Conservation (phyloP, 2,797 vertebrate genomes). For the Mus spretus region DNA sequence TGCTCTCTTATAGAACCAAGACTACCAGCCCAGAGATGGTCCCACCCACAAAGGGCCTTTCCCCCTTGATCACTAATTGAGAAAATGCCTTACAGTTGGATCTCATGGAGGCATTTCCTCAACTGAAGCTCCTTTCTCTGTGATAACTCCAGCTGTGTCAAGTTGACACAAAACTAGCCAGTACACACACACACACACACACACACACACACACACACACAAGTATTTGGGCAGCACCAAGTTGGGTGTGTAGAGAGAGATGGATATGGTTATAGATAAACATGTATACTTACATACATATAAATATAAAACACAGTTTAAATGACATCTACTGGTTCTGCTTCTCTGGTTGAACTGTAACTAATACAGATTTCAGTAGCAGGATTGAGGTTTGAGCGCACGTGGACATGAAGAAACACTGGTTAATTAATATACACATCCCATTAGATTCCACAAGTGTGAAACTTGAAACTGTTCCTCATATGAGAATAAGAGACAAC, state of each 20-base stretch:
- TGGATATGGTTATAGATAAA: neutral
- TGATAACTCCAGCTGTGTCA: too few species aligned
- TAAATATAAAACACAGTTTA: neutral
- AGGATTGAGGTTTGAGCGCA: neutral
- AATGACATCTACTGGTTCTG: neutral
- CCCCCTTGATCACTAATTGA: too few species aligned
- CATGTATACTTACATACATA: neutral
- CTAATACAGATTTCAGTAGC: neutral
- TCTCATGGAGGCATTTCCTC: too few species aligned
- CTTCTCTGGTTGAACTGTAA: slow-evolving; percentile 3
- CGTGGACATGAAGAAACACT: neutral
- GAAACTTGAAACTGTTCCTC: neutral
- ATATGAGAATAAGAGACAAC: neutral
- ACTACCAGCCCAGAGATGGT: too few species aligned
- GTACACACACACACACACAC: too few species aligned
- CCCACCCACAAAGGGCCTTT: too few species aligned
- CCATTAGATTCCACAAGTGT: neutral
- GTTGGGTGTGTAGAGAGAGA: neutral
- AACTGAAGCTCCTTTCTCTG: too few species aligned
- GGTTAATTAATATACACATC: neutral
- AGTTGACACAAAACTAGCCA: too few species aligned
- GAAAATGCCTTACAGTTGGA: too few species aligned
- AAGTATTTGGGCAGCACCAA: too few species aligned
- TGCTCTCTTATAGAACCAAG: too few species aligned
- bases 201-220: too few species aligned